Percentiles rank a stretch among this genome's conserved stretches.
phyloP scores from a whole-genome alignment of 1,140 invertebrate species.

The Stegodyphus dumicola region DNA sequence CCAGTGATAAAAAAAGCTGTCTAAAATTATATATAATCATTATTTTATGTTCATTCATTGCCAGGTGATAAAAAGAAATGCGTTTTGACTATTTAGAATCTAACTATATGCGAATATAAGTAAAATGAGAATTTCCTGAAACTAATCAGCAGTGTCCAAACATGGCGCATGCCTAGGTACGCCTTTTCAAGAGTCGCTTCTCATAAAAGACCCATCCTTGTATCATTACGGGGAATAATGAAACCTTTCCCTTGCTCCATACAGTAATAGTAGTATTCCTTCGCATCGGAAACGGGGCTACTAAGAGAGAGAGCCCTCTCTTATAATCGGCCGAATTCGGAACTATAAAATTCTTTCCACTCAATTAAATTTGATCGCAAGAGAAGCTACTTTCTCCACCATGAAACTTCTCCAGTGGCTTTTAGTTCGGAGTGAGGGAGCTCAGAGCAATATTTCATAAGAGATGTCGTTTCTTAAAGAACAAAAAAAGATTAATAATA shows the following conservation, averaged over 20 bases:
- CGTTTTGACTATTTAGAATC: too few relatives aligned
- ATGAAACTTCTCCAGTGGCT: too few relatives aligned
- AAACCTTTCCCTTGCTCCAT: conserved; percentile 23
- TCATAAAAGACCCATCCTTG: conserved; percentile 33
- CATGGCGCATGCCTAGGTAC: background rate
- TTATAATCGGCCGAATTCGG: conserved; percentile 17
- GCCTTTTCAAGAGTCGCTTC: background rate
- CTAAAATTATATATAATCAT: too few relatives aligned
- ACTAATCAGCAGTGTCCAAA: conserved; percentile 11
- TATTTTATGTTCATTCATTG: too few relatives aligned
- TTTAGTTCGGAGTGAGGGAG: too few relatives aligned
- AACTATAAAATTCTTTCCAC: conserved; percentile 58
- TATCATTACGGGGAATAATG: conserved; percentile 47
- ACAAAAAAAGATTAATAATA: too few relatives aligned
- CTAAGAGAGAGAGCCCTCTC: conserved; percentile 6
- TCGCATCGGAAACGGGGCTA: conserved; percentile 28
- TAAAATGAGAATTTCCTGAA: too few relatives aligned
- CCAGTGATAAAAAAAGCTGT: too few relatives aligned
- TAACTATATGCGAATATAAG: too few relatives aligned
- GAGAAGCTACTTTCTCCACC: background rate
- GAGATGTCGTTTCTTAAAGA: too few relatives aligned
- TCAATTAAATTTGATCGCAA: conserved; percentile 50
- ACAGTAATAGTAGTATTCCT: conserved; percentile 13
- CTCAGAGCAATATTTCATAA: too few relatives aligned
- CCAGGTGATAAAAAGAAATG: too few relatives aligned